A percentile compares a stretch with the other conserved stretches of the same genome.
Conservation (phyloP, 2,888 invertebrate genomes). For the Calliopum simillimum region DNA sequence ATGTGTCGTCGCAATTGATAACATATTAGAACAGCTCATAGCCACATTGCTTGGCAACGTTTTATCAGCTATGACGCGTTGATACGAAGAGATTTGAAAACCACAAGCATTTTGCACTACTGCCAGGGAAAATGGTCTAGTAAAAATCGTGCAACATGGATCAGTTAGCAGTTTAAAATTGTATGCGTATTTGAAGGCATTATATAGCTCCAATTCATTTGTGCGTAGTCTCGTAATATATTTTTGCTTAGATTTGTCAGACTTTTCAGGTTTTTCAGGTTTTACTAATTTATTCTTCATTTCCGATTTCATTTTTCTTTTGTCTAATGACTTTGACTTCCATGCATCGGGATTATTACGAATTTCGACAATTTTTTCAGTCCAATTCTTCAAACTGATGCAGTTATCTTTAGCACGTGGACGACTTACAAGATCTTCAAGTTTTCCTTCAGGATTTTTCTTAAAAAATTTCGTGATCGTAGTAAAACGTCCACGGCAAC, state of each 20-base stretch:
- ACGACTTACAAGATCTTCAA: slow-evolving; percentile 60
- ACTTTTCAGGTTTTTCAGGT: slow-evolving; percentile 32
- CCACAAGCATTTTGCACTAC: slow-evolving; percentile 43
- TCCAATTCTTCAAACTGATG: slow-evolving; percentile 60
- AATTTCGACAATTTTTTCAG: slow-evolving; percentile 55
- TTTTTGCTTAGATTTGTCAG: slow-evolving; percentile 12
- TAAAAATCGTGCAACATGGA: slow-evolving; percentile 27
- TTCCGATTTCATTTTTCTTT: slow-evolving; percentile 11
- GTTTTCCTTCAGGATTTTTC: slow-evolving; percentile 66
- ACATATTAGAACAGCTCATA: slow-evolving; percentile 12
- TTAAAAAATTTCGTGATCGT: slow-evolving; percentile 70
- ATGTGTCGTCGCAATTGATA: neutral
- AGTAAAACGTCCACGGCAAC: slow-evolving; percentile 73
- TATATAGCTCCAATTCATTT: slow-evolving; percentile 48
- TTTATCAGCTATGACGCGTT: slow-evolving; percentile 18
- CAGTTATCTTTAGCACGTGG: slow-evolving; percentile 34
- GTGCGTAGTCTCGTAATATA: slow-evolving; percentile 33
- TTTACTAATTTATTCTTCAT: neutral
- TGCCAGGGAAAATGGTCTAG: slow-evolving; percentile 29
- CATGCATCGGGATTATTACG: slow-evolving; percentile 42
- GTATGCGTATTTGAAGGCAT: slow-evolving; percentile 61
- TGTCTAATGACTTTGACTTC: neutral
- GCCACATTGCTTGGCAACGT: slow-evolving; percentile 20
- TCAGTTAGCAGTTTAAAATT: slow-evolving; percentile 52
- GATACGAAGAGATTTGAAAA: slow-evolving; percentile 34